Evolutionary conservation across 1,140 invertebrate species (phyloP), one percentile per base, ranked within the genome.

Genomic region (Drosophila trapezifrons): DNA sequence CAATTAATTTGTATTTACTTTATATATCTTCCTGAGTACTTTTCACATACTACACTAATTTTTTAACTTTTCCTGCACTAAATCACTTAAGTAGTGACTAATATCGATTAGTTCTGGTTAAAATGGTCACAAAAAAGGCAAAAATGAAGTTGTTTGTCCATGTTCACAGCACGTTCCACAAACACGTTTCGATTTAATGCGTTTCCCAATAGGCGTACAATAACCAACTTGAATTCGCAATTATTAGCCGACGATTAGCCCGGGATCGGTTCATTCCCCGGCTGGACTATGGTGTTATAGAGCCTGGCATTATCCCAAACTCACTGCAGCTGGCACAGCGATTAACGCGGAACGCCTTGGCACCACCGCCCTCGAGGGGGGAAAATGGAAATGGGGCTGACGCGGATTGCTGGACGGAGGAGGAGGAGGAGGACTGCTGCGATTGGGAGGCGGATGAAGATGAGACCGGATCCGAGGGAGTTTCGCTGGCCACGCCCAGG

Each of bases 311-410:
- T 66, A 55, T 15, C 20, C 64, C 40, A 54, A 20, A 91, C 90
- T 91, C 77, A 91, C 90, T 79, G 72, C 90, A 91, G 37, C 62
- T 69, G 66, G 90, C 90, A 55, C 90, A 91, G 45, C 89, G 89
- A 72, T 91, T 91, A 62, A 84, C 78, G 52, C 73, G 78, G 46
- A 83, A 80, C 32, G 74, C 78, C 62, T 91, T 91, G 32, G 77
- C 62, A 73, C 87, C 85, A 38, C 72, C 57, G 45, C 60, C 65
- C 45, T 82, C 75, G 17, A 87, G 60, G 17, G 78, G 73, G 40
- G 63, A 63, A 46, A 46, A 54, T 62, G 35, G 29, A 56, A 47
- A 20, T 37, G 18, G 27, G 37, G 40, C 10, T 29, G 35, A 22
- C 10, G 42, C 18, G 40, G 40, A 42, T 42, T 42, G 9, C 29